These are phyloP conservation scores for Dioctria rufipes DNA, from an alignment of 2,888 invertebrate species.

Conservation along the genomic window DNA sequence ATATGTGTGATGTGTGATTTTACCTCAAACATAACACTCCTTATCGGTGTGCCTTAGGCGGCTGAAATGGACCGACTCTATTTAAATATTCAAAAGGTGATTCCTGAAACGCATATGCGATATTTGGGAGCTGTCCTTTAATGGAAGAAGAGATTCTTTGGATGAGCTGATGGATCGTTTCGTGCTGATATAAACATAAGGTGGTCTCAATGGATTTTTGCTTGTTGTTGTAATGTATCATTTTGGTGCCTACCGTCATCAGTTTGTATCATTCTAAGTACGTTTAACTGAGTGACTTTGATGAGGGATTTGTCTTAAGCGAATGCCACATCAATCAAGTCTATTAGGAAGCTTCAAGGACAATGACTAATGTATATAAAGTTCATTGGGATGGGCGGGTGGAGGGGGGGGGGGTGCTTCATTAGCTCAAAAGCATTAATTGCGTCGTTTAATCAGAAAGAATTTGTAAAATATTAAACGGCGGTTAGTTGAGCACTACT, in stretches of 20 bases:
- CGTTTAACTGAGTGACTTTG: too few species aligned
- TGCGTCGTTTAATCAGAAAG: too few species aligned
- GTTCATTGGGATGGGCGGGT: too few species aligned
- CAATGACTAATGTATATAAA: neutral
- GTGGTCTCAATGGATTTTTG: conserved; percentile 28
- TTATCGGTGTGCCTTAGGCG: neutral
- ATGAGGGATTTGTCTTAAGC: too few species aligned
- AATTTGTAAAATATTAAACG: too few species aligned
- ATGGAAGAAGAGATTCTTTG: neutral
- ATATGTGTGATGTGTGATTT: neutral
- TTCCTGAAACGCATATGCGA: conserved; percentile 58
- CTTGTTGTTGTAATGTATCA: neutral
- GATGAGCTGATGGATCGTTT: conserved; percentile 34
- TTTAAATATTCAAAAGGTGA: conserved; percentile 59
- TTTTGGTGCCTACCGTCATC: too few species aligned
- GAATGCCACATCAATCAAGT: too few species aligned
- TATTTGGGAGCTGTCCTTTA: conserved; percentile 49
- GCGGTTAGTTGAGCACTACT: too few species aligned
- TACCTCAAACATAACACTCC: conserved; percentile 12
- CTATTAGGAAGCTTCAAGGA: too few species aligned
- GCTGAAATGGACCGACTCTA: conserved; percentile 44
- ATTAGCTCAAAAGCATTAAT: too few species aligned
- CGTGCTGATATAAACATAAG: conserved; percentile 27
- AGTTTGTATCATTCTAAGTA: too few species aligned
- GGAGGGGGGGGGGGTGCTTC: too few species aligned